phyloP scores from a whole-genome alignment of 2,797 vertebrate species.

The Alauda arvensis region DNA sequence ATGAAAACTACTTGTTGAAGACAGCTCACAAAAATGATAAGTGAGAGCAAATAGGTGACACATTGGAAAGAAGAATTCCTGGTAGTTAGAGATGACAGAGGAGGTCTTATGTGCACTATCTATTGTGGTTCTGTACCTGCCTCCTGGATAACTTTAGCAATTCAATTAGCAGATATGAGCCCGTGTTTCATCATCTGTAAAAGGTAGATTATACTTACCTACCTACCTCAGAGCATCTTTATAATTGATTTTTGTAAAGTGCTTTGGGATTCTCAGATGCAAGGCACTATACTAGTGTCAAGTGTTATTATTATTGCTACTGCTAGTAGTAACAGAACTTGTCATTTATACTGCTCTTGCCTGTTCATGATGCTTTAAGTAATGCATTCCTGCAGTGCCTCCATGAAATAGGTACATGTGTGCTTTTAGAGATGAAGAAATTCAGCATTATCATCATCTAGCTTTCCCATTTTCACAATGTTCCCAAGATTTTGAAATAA shows the following conservation, averaged over 20 bases:
- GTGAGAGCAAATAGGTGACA: constrained; percentile 25
- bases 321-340: background rate
- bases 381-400: background rate
- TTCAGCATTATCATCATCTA: background rate
- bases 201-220: background rate
- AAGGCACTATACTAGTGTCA: background rate
- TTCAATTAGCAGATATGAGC: constrained; percentile 7
- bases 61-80: constrained; percentile 8
- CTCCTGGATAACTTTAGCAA: background rate
- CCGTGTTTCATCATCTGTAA: constrained; percentile 17
- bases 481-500: background rate
- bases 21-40: constrained; percentile 27
- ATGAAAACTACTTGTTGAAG: constrained; percentile 15
- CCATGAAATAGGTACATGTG: background rate
- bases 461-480: background rate
- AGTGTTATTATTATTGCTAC: constrained; percentile 6
- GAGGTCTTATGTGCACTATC: background rate
- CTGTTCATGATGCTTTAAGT: background rate
- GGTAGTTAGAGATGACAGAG: constrained; percentile 13
- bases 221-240: background rate
- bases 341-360: background rate
- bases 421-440: background rate
- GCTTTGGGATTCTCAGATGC: background rate
- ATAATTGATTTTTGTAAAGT: constrained; percentile 29
- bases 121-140: background rate